Evolutionary conservation across 2,797 vertebrate genomes (phyloP), one percentile per base, ranked within the genome.

Genomic region (Rhodeus uyekii): DNA sequence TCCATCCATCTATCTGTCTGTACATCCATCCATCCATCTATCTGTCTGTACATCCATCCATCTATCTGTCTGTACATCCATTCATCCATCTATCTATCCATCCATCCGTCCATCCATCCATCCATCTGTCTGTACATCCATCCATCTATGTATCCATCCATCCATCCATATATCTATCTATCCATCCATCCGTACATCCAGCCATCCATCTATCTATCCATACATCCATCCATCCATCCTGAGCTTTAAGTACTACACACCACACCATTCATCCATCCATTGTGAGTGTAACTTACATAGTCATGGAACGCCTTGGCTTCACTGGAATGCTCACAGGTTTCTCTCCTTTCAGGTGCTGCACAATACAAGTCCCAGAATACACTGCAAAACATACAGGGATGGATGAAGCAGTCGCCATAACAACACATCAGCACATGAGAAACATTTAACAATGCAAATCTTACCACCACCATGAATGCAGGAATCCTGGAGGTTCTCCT

Each of bases 401-500:
- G 19, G 34, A 65, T 53, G 10, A 68, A 60, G 44, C 27, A 58
- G 22, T 7, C 18, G n/a, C 53, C 65, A 74, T 36, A 73, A 80
- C 46, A 75, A 19, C 29, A 67, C 65, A 85, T 55, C 18, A 67
- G 34, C 42, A n/a, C 22, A 38, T 13, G 14, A 63, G 8, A 29
- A 64, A 34, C n/a, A 53, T 27, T 22, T 27, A 34, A 60, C 22
- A 32, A 6, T 22, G 36, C 6, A 90, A 86, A 67, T 87, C 96
- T 92, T 91, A 97, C 97, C 97, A 98, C 97, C 97, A 98, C 97
- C 97, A 98, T 32, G 97, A 96, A 88, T 97, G 96, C 86, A 98
- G 93, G 94, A 98, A 98, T 88, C 96, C 96, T 0, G 97, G 97
- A 29, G 97, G 96, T 89, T 97, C 97, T 83, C 86, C 97, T 92